A percentile compares a stretch with the other conserved stretches of the same genome.
phyloP scores from a whole-genome alignment of 2,113 vertebrate genomes.

The Hydropotes inermis region DNA sequence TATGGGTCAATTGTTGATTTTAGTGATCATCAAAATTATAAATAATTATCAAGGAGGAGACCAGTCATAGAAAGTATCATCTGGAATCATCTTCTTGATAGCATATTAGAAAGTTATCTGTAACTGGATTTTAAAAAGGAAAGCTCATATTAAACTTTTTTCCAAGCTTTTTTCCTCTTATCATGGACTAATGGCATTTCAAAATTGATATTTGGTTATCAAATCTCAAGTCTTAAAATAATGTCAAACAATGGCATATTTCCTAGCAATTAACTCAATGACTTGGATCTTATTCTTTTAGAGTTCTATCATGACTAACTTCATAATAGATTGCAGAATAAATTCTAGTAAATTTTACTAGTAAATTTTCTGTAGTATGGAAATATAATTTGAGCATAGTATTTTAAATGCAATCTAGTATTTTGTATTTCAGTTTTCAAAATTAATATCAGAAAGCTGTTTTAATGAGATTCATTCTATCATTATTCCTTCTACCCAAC shows the following conservation, averaged over 20 bases:
- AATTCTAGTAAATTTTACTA: not conserved
- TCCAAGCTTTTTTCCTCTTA: not conserved
- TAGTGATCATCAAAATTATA: not conserved
- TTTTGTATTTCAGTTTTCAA: not conserved
- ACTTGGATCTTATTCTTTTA: constrained; percentile 17
- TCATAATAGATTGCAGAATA: not conserved
- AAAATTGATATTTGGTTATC: constrained; percentile 8
- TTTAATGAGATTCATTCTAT: not conserved
- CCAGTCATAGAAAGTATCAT: not conserved
- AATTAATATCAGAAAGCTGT: constrained; percentile 14
- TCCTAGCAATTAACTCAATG: not conserved
- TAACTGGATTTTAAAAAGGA: not conserved
- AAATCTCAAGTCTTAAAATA: not conserved
- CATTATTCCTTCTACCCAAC: not conserved
- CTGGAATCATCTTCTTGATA: constrained; percentile 4
- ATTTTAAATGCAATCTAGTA: not conserved
- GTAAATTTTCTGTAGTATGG: not conserved
- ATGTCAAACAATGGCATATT: not conserved
- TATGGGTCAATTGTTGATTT: not conserved
- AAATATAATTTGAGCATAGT: not conserved
- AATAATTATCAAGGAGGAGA: not conserved
- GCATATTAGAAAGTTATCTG: not conserved
- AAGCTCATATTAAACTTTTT: constrained; percentile 6
- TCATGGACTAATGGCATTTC: not conserved
- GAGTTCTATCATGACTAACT: not conserved